phyloP scores from a whole-genome alignment of 1,140 invertebrate species.

The Zaprionus nigranus region DNA sequence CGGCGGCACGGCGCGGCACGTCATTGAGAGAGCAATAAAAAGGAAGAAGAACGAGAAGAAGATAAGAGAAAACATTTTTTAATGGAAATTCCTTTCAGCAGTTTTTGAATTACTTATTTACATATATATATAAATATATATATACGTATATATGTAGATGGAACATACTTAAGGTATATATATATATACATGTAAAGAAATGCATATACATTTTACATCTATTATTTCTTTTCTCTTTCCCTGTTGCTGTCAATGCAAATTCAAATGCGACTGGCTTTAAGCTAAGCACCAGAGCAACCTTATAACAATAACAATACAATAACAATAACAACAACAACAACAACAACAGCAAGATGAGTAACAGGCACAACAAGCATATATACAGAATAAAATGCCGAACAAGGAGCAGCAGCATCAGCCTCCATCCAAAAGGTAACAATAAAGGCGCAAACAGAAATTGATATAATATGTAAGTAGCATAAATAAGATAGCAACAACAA shows the following conservation, averaged over 20 bases:
- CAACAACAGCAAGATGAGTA: conserved; percentile 49
- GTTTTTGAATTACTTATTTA: conserved; percentile 80
- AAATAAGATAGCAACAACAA: conserved; percentile 70
- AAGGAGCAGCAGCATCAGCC: conserved; percentile 30
- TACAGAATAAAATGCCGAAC: conserved; percentile 47
- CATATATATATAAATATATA: conserved; percentile 37
- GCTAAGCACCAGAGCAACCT: conserved; percentile 42
- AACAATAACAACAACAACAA: conserved; percentile 52
- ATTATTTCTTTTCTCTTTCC: conserved; percentile 41
- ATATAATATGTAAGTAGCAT: conserved; percentile 80
- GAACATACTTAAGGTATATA: conserved; percentile 27
- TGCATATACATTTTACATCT: conserved; percentile 51
- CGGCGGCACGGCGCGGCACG: conserved; percentile 35
- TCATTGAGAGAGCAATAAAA: conserved; percentile 51
- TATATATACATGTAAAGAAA: conserved; percentile 71
- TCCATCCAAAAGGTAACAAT: conserved; percentile 47
- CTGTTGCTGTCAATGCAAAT: conserved; percentile 69
- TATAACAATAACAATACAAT: conserved; percentile 50
- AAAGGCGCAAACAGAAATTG: conserved; percentile 73
- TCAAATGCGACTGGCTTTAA: conserved; percentile 73
- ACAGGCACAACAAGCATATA: conserved; percentile 47
- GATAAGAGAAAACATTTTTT: conserved; percentile 82
- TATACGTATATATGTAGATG: conserved; percentile 32
- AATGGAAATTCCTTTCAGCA: conserved; percentile 82
- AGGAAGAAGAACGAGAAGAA: conserved; percentile 77